phyloP scores from a whole-genome alignment of 2,797 vertebrate genomes.

The Graptemys geographica region DNA sequence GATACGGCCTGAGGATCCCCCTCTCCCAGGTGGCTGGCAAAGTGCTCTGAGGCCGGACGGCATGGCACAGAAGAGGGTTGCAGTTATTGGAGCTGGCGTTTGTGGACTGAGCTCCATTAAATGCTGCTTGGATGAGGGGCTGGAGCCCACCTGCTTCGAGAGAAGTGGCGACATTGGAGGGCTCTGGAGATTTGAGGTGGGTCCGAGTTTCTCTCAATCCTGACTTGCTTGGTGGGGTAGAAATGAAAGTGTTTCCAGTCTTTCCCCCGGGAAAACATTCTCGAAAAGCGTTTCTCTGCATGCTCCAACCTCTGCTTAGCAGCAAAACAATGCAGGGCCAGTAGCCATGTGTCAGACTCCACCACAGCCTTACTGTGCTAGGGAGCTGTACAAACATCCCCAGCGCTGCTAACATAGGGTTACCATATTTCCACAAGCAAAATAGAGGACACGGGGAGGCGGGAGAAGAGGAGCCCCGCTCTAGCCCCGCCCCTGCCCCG shows the following conservation, averaged over 20 bases:
- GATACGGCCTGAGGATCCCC: background rate
- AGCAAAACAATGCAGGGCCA: background rate
- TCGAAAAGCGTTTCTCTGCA: background rate
- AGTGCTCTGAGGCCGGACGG: background rate
- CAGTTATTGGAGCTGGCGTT: slow-evolving; percentile 82
- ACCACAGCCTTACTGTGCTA: background rate
- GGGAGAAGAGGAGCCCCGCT: too few species aligned
- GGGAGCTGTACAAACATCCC: background rate
- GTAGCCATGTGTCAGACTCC: background rate
- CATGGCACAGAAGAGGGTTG: slow-evolving; percentile 76
- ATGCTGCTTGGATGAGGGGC: slow-evolving; percentile 85
- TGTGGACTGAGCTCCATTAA: slow-evolving; percentile 86
- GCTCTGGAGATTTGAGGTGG: slow-evolving; percentile 89
- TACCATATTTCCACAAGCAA: too few species aligned
- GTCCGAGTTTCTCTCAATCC: background rate
- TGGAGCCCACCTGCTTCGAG: slow-evolving; percentile 78
- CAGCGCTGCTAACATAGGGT: too few species aligned
- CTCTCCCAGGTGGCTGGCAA: background rate
- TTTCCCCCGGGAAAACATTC: background rate
- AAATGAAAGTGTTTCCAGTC: background rate
- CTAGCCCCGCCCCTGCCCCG: too few species aligned
- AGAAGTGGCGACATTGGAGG: slow-evolving; percentile 87
- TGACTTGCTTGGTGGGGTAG: background rate
- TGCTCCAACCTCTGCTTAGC: background rate
- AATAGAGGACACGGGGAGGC: too few species aligned